Conservation (phyloP, 2,113 vertebrate species). For the Thermophis baileyi region DNA sequence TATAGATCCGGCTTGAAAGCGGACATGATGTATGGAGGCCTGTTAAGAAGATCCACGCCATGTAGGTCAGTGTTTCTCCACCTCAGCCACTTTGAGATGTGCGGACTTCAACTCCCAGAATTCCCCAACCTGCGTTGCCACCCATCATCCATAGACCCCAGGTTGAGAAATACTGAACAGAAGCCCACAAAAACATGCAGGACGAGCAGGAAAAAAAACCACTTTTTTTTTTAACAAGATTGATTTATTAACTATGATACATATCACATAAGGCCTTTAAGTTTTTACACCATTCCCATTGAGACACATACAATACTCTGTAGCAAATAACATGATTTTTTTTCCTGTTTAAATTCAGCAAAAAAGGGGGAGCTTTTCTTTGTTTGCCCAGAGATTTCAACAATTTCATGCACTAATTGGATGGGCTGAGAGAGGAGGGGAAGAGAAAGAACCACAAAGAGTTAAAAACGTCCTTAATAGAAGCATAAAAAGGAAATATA, state of each 20-base stretch:
- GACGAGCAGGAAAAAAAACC: not conserved
- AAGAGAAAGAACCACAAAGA: constrained; percentile 72
- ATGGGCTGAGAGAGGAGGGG: constrained; percentile 57
- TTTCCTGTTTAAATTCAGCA: constrained; percentile 48
- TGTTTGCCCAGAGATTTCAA: constrained; percentile 46
- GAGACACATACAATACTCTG: constrained; percentile 86
- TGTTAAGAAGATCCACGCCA: no score
- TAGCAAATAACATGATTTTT: constrained; percentile 81
- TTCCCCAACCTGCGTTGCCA: no score
- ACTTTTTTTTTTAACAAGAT: constrained; percentile 80
- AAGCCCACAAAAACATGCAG: not conserved
- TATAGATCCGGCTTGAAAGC: no score
- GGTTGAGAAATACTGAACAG: not conserved
- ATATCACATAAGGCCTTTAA: constrained; percentile 92
- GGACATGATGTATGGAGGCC: no score
- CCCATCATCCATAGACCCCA: not conserved
- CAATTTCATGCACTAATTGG: constrained; percentile 86
- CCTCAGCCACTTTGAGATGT: no score
- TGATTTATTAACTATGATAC: constrained; percentile 98
- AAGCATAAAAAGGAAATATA: constrained; percentile 76
- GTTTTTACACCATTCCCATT: constrained; percentile 91
- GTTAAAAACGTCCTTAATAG: constrained; percentile 74
- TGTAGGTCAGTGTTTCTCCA: no score
- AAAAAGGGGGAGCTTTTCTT: constrained; percentile 4
- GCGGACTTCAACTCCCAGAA: no score